These are phyloP conservation scores for Mesitornis unicolor DNA, from an alignment of 2,113 vertebrate genomes.

Conservation along the genomic window DNA sequence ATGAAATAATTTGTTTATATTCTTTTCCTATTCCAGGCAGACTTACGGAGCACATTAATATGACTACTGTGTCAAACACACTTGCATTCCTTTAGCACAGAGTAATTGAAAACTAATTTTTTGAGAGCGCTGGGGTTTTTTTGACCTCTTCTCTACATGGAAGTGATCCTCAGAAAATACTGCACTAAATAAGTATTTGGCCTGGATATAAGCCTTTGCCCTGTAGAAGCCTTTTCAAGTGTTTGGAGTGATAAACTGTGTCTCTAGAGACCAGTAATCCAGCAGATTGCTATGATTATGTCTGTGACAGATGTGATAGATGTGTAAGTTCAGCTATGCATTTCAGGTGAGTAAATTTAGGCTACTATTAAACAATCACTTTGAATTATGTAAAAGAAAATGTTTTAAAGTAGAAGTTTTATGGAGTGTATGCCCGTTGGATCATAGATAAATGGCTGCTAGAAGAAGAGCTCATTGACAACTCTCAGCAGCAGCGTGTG, in stretches of 20 bases:
- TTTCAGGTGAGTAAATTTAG: neutral
- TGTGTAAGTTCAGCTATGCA: neutral
- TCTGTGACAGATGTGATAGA: neutral
- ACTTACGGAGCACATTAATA: neutral
- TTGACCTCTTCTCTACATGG: neutral
- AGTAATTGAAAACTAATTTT: neutral
- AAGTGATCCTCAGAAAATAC: slow-evolving; percentile 9
- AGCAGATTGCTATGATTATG: neutral
- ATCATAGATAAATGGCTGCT: neutral
- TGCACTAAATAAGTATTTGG: neutral
- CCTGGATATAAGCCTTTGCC: neutral
- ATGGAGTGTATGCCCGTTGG: neutral
- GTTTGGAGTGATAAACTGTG: neutral
- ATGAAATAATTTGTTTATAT: slow-evolving; percentile 38
- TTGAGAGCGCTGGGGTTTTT: neutral
- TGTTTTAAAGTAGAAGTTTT: neutral
- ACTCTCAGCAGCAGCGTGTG: neutral
- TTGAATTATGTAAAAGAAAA: neutral
- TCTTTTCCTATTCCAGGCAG: slow-evolving; percentile 8
- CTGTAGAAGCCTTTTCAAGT: neutral
- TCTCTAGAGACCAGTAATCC: neutral
- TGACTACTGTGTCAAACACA: neutral
- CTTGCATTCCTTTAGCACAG: neutral
- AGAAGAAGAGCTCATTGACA: neutral
- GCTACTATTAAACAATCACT: neutral